Base-by-base conservation (phyloP, 1,140 invertebrate species). In the Acromyrmex heyeri region DNA sequence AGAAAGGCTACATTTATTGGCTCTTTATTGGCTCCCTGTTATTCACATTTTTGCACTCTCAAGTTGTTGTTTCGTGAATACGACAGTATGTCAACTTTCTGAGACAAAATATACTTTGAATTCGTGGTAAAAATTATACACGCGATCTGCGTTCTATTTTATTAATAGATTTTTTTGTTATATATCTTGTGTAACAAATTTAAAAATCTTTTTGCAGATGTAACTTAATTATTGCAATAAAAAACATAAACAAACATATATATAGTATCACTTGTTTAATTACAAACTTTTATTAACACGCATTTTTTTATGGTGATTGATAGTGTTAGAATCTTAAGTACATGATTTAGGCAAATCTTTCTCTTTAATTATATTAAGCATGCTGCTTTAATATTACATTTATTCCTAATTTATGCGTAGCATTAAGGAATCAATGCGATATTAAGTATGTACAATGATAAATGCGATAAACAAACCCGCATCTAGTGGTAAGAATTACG, bases 321-420 rank as follows among this genome's bases (percentile, higher is more conserved):
- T 14, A 44, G 21, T 44, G 34, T 21, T 50, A 38, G 3, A 67
- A 79, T 79, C 62, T 34, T 7, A 30, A 14, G 21, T 53, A 30
- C 21, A 34, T 53, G 62, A 81, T 50, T 78, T 50, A 64, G 18
- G 10, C 69, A 69, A 64, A 79, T 79, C 34, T 62, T 77, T 62
- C 57, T 59, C 10, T 76, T 61, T 38, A 75, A 75, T 75, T 59
- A n/a, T 8, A n/a, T 21, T 38, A 14, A 70, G 67, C n/a, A 34
- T 57, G 55, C 34, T 38, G 7, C 10, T 10, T 44, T 44, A 44
- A 44, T 44, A 44, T 44, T 10, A 44, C 10, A 44, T 44, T 44
- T 44, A 10, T 10, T 44, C 10, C 2, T 44, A 44, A 24, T 44
- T 44, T 12, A 44, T 44, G 38, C 38, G 38, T 44, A 44, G 18